Percentiles rank a stretch among this genome's conserved stretches.
Evolutionary conservation across 2,888 invertebrate species (phyloP).

Genomic region (Cephus spinipes): DNA sequence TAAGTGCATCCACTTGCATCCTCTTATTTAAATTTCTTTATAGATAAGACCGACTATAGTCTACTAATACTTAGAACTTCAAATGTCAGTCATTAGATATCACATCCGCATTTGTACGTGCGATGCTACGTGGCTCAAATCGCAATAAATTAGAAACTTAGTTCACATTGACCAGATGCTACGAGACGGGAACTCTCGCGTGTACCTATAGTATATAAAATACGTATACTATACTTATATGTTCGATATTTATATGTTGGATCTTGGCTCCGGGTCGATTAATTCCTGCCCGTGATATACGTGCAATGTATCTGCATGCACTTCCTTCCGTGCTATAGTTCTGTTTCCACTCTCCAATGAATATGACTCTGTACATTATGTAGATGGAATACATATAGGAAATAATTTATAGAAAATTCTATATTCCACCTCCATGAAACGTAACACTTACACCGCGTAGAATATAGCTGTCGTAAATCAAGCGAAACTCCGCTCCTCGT

Average conservation of each 20-base stretch:
- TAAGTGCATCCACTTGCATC: neutral
- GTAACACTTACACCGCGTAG: neutral
- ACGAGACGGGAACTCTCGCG: neutral
- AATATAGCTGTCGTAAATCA: neutral
- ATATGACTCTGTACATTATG: neutral
- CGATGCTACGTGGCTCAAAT: neutral
- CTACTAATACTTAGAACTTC: neutral
- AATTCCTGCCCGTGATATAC: neutral
- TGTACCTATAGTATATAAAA: neutral
- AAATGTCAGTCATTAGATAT: neutral
- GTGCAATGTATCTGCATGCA: neutral
- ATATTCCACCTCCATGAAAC: neutral
- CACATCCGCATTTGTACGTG: conserved; percentile 4
- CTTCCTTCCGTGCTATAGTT: neutral
- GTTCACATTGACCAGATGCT: neutral
- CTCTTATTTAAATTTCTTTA: neutral
- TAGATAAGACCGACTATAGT: neutral
- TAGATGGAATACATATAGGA: neutral
- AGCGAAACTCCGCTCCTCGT: neutral
- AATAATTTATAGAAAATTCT: neutral
- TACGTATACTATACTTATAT: neutral
- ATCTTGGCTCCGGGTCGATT: neutral
- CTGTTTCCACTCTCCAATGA: neutral
- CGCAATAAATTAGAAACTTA: conserved; percentile 23
- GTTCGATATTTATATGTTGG: neutral